A percentile compares a stretch with the other conserved stretches of the same genome.
phyloP scores from a whole-genome alignment of 2,797 vertebrate genomes.

The Furcifer pardalis region DNA sequence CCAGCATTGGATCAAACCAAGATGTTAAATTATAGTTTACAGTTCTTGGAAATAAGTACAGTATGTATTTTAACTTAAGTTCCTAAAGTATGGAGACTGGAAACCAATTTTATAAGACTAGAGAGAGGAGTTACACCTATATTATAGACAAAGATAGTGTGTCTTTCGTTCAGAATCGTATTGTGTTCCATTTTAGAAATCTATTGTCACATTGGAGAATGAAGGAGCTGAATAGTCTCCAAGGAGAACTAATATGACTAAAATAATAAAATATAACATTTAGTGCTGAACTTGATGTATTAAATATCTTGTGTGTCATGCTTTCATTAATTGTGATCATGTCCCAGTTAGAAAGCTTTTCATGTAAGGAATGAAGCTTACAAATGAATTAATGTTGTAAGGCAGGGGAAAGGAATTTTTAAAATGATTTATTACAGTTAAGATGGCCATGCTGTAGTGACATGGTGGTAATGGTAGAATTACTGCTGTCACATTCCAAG shows the following conservation, averaged over 20 bases:
- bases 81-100: conserved; percentile 12
- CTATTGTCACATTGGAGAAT: background rate
- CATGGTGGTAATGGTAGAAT: background rate
- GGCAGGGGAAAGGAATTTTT: background rate
- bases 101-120: background rate
- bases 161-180: conserved; percentile 3
- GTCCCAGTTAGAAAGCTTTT: background rate
- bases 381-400: conserved; percentile 17
- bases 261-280: conserved; percentile 12
- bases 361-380: conserved; percentile 1
- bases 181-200: conserved; percentile 10
- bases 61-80: background rate
- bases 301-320: background rate
- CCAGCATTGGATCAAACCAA: background rate
- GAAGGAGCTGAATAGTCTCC: background rate
- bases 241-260: background rate
- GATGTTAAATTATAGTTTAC: background rate
- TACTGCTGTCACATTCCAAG: background rate
- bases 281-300: background rate
- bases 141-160: background rate
- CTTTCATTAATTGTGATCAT: conserved; percentile 5
- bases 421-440: conserved; percentile 3
- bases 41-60: background rate
- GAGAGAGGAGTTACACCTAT: background rate
- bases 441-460: background rate